Base-by-base conservation (phyloP, 1,140 invertebrate species). In the Charaxes varanes region DNA sequence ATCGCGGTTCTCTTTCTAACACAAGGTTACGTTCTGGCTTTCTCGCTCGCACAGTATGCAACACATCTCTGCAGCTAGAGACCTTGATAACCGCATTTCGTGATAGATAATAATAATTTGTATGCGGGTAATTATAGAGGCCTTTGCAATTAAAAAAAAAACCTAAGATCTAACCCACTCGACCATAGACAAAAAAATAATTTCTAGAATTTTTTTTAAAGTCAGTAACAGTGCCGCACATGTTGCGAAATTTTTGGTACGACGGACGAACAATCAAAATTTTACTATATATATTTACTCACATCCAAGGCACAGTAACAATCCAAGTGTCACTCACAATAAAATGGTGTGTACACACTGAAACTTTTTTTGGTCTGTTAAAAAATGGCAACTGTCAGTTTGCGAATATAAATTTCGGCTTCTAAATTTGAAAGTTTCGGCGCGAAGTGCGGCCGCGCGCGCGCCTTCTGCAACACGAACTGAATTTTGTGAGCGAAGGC, bases 41-140 rank as follows among this genome's bases (percentile, higher is more conserved):
- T 69, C 78, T 60, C 62, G 41, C 62, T 82, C 76, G 46, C 71
- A 72, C 73, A 65, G 59, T 72, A 68, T 79, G 78, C 74, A 79
- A 77, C 59, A 64, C 55, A 82, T 79, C 72, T 80, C 78, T 82
- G 74, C 78, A 80, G 76, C 66, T 63, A 60, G 26, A 65, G 71
- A 78, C 78, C 78, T 82, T 82, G 78, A 69, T 78, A 69, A 63
- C 70, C 76, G 73, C 73, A 72, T 79, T 82, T 82, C 73, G 78
- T 73, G 70, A 67, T 79, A 82, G 78, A 76, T 77, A 79, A 81
- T 73, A 81, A 81, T 73, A 81, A 81, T 73, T 73, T 62, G 57
- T 74, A 73, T 79, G 69, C 71, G 68, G 71, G 73, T 70, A 44
- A 63, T 62, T 72, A 74, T 76, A 65, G 64, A 56, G 60, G 55